Evolutionary conservation across 2,113 vertebrate species (phyloP), one percentile per base, ranked within the genome.

Genomic region (Tyto alba): DNA sequence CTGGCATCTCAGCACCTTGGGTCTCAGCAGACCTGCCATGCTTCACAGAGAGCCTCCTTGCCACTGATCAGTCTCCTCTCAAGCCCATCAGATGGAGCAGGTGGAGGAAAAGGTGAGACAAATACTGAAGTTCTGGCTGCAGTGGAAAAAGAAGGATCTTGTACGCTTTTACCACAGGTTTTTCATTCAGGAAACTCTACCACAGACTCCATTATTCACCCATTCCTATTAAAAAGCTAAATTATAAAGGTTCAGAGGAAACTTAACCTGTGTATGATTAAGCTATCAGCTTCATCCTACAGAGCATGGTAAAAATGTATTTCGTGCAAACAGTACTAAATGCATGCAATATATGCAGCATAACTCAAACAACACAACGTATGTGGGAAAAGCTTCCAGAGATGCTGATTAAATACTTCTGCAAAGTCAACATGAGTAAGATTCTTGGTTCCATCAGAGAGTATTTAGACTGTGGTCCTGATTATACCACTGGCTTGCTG

Each of bases 261-360:
- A 41, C 22, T 48, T 76, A 41, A 56, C 38, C 38, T 21, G 2
- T 25, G 2, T 67, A 20, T 5, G 18, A 47, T 45, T 79, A 79
- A 90, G 30, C 41, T 25, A 55, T 41, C 13, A 68, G 26, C n/a
- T 79, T 16, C 5, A 68, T 16, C n/a, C 29, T 45, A 48, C 7
- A 73, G 34, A 60, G 34, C 5, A 34, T 5, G 16, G 12, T 48
- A 27, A 52, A 68, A 91, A 32, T 4, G 6, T 38, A 26, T 62
- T 77, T 66, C 14, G 40, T 4, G 30, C 41, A 47, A 73, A 27
- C 32, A 47, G 69, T 60, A 1, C 21, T 32, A 60, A 72, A 56
- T 25, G 7, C 4, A 27, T 66, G 17, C 0, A 0, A 38, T 57
- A 29, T 4, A 26, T 22, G 9, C 26, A 34, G 27, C 23, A 45